Evolutionary conservation across 2,113 vertebrate genomes (phyloP).

Genomic region (Onychorhynchus coronatus): DNA sequence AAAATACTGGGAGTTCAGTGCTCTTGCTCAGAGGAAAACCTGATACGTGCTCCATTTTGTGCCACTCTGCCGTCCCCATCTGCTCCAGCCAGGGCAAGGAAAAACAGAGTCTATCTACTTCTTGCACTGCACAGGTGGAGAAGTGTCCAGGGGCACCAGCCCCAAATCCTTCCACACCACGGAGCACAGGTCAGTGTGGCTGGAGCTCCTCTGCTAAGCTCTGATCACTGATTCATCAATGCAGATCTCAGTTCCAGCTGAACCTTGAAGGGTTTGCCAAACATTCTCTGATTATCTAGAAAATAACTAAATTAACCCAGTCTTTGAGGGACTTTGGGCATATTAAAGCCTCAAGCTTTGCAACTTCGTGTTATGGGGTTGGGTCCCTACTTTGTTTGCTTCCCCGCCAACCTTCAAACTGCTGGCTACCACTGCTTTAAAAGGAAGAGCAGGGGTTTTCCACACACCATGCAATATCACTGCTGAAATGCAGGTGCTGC

Average conservation of each 20-base stretch:
- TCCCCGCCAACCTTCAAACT: neutral
- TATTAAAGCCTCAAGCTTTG: neutral
- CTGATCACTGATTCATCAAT: fast-evolving
- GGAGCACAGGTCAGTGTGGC: neutral
- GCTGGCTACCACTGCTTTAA: neutral
- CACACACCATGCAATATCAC: neutral
- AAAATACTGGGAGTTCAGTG: neutral
- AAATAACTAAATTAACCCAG: neutral
- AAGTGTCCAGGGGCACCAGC: neutral
- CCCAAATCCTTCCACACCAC: neutral
- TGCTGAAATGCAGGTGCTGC: neutral
- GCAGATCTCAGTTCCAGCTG: neutral
- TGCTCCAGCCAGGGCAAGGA: neutral
- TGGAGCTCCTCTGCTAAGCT: neutral
- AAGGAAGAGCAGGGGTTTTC: neutral
- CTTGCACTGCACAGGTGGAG: neutral
- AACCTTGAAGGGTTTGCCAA: neutral
- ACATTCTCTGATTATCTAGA: neutral
- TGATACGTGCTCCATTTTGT: neutral
- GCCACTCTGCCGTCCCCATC: neutral
- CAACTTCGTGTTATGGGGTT: neutral
- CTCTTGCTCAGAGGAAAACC: neutral
- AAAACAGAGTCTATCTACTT: neutral
- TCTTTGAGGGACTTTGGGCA: neutral
- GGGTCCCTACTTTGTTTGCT: neutral